A percentile compares a stretch with the other conserved stretches of the same genome.
These are phyloP conservation scores for Choloepus hoffmanni DNA, from an alignment of 2,113 vertebrate species.

Conservation along the genomic window DNA sequence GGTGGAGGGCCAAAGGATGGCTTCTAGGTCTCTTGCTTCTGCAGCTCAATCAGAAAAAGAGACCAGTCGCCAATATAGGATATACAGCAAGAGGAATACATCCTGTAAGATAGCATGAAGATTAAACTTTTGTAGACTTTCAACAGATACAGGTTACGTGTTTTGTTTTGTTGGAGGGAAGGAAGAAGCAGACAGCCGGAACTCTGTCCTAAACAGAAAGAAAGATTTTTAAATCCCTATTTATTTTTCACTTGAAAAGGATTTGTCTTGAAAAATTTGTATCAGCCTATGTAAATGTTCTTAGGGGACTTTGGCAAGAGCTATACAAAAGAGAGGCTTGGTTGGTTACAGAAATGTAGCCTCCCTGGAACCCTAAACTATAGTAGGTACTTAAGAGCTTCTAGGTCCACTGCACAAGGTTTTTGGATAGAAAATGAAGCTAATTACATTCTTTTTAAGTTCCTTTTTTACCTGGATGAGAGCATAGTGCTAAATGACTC, in stretches of 20 bases:
- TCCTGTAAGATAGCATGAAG: neutral
- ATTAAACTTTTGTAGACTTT: neutral
- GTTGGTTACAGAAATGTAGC: neutral
- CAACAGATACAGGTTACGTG: neutral
- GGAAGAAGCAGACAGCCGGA: slow-evolving; percentile 61
- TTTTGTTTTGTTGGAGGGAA: slow-evolving; percentile 41
- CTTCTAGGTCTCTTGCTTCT: neutral
- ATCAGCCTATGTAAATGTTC: slow-evolving; percentile 55
- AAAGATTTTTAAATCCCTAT: slow-evolving; percentile 64
- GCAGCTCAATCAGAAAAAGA: neutral
- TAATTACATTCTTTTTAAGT: slow-evolving; percentile 47
- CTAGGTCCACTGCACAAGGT: neutral
- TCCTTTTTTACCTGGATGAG: slow-evolving; percentile 7
- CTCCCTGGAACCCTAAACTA: neutral
- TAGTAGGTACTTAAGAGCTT: neutral
- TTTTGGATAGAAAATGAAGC: slow-evolving; percentile 45
- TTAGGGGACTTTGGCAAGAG: slow-evolving; percentile 57
- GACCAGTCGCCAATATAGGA: neutral
- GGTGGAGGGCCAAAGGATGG: neutral
- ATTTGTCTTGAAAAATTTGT: slow-evolving; percentile 66
- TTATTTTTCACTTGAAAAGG: slow-evolving; percentile 71
- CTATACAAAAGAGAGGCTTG: slow-evolving; percentile 28
- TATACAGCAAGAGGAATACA: neutral
- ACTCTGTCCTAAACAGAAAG: slow-evolving; percentile 58
- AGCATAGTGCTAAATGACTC: neutral